Evolutionary conservation across 2,888 invertebrate genomes (phyloP).

Genomic region (Caenorhabditis zanzibari): DNA sequence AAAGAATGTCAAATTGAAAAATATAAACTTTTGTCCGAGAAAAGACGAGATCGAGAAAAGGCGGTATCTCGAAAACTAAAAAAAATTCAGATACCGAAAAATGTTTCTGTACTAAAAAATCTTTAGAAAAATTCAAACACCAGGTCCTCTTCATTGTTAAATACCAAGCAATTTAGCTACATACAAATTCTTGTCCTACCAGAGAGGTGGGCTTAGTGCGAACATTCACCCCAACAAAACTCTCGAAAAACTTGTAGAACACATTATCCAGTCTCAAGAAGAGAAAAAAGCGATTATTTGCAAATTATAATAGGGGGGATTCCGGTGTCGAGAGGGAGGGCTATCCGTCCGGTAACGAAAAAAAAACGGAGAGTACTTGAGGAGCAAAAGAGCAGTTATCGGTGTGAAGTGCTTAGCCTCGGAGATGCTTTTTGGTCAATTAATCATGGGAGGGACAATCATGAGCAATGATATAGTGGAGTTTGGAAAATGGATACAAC

Average conservation of each 20-base stretch:
- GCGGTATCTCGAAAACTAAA: too few species aligned
- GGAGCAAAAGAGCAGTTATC: background rate
- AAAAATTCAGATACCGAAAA: too few species aligned
- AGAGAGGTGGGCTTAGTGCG: background rate
- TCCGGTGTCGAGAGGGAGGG: constrained; percentile 3
- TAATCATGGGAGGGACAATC: constrained; percentile 7
- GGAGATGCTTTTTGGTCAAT: constrained; percentile 13
- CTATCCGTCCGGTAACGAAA: background rate
- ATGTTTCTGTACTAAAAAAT: too few species aligned
- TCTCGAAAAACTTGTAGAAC: background rate
- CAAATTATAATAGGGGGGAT: background rate
- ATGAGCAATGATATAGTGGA: background rate
- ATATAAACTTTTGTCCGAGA: too few species aligned
- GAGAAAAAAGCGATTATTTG: background rate
- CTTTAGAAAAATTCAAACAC: too few species aligned
- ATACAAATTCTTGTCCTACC: constrained; percentile 1
- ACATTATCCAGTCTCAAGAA: background rate
- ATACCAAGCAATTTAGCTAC: too few species aligned
- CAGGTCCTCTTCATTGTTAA: too few species aligned
- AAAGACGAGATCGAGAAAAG: too few species aligned
- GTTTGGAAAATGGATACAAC: too few species aligned
- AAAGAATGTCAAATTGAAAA: too few species aligned
- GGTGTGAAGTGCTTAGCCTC: constrained; percentile 4
- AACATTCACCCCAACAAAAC: constrained; percentile 3
- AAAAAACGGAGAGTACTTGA: background rate